Conservation (phyloP, 2,888 invertebrate species). For the Zygaena filipendulae region DNA sequence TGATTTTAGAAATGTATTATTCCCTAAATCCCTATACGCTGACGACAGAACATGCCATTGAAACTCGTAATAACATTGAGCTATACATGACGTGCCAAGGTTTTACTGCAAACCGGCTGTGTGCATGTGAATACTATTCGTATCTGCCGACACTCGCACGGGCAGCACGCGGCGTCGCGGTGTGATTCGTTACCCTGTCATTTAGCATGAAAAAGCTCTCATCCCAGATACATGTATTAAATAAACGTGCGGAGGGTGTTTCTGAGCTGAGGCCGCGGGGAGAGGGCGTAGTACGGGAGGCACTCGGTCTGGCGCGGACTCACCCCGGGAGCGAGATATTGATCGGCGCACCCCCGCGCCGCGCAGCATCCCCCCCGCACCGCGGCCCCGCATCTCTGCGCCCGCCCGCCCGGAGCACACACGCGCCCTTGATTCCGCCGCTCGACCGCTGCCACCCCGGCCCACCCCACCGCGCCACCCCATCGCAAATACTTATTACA, state of each 20-base stretch:
- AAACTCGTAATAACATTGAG: no score
- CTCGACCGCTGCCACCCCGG: slow-evolving; percentile 24
- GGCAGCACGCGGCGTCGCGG: slow-evolving; percentile 32
- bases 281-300: slow-evolving; percentile 64
- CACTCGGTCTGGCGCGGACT: slow-evolving; percentile 72
- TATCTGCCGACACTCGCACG: no score
- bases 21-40: no score
- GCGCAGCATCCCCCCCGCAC: slow-evolving; percentile 30
- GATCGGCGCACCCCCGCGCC: slow-evolving; percentile 53
- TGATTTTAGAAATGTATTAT: no score
- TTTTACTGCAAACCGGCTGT: no score
- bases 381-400: slow-evolving; percentile 18
- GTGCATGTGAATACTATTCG: no score
- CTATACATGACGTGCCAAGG: no score
- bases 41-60: no score
- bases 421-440: slow-evolving; percentile 42
- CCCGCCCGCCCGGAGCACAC: slow-evolving; percentile 20
- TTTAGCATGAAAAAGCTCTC: slow-evolving; percentile 60
- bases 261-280: slow-evolving; percentile 25
- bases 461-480: slow-evolving; percentile 27
- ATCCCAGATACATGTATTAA: slow-evolving; percentile 63
- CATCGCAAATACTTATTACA: slow-evolving; percentile 60
- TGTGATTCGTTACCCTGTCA: slow-evolving; percentile 48
- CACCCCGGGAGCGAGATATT: slow-evolving; percentile 69
- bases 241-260: slow-evolving; percentile 51